These are phyloP conservation scores for Takifugu ocellatus DNA, from an alignment of 2,797 vertebrate genomes.

Conservation along the genomic window DNA sequence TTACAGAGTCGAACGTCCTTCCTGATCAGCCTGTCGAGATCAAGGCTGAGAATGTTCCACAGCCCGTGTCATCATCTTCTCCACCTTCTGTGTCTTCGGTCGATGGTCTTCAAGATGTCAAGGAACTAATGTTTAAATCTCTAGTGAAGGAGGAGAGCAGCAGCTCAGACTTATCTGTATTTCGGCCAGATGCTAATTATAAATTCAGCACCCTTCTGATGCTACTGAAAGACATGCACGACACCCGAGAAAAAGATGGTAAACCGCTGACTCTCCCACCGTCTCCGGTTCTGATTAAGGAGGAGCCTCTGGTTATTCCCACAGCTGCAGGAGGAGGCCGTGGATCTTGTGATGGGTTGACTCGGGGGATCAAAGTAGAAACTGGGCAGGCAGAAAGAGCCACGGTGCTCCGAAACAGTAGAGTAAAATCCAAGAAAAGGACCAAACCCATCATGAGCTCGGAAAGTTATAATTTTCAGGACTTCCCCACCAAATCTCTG, in stretches of 20 bases:
- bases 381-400: slow-evolving; percentile 44
- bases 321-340: slow-evolving; percentile 15
- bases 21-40: slow-evolving; percentile 33
- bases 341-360: slow-evolving; percentile 16
- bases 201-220: slow-evolving; percentile 96
- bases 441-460: slow-evolving; percentile 57
- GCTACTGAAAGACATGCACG: slow-evolving; percentile 95
- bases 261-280: slow-evolving; percentile 79
- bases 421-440: slow-evolving; percentile 54
- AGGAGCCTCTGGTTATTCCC: slow-evolving; percentile 74
- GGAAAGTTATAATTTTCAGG: slow-evolving; percentile 55
- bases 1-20: neutral
- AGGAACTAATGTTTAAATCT: slow-evolving; percentile 85
- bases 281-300: slow-evolving; percentile 70
- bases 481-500: slow-evolving; percentile 32
- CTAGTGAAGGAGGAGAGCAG: slow-evolving; percentile 77
- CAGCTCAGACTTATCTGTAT: slow-evolving; percentile 66
- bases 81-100: slow-evolving; percentile 59
- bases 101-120: slow-evolving; percentile 80
- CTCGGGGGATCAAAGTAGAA: slow-evolving; percentile 46
- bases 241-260: slow-evolving; percentile 90
- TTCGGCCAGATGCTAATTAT: slow-evolving; percentile 87
- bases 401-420: slow-evolving; percentile 24
- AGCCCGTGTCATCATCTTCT: slow-evolving; percentile 49
- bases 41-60: slow-evolving; percentile 64